Evolutionary conservation across 2,797 vertebrate genomes (phyloP).

Genomic region (Emydoidea blandingii): DNA sequence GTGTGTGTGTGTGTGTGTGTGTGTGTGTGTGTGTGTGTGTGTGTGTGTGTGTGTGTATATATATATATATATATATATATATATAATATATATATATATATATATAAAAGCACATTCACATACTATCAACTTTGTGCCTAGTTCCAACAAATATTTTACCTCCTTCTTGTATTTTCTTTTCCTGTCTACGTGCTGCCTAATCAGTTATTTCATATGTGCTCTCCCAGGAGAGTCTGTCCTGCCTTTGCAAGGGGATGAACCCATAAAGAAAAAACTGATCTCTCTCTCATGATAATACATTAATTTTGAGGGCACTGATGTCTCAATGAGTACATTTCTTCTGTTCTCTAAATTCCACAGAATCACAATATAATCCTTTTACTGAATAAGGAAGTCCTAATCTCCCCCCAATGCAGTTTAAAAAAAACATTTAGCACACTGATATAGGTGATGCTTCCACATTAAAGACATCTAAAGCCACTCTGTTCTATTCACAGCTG

Average conservation of each 20-base stretch:
- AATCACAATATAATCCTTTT: not conserved
- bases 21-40: not conserved
- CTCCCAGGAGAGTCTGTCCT: not conserved
- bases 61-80: not conserved
- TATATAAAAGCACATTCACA: not conserved
- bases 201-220: rapidly evolving
- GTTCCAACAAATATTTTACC: not conserved
- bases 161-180: not conserved
- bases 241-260: rapidly evolving
- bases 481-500: not conserved
- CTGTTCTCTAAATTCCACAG: not conserved
- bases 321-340: not conserved
- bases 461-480: not conserved
- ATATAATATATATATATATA: not conserved
- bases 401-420: not conserved
- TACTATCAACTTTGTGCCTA: rapidly evolving
- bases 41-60: too few relatives aligned
- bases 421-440: not conserved
- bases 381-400: not conserved
- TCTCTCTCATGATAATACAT: not conserved
- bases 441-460: not conserved
- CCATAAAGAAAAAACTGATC: not conserved
- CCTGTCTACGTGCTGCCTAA: not conserved
- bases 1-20: too few relatives aligned
- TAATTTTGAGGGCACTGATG: rapidly evolving